Percentiles rank a stretch among this genome's conserved stretches.
These are phyloP conservation scores for Lerista edwardsae DNA, from an alignment of 2,797 vertebrate species.

Conservation along the genomic window DNA sequence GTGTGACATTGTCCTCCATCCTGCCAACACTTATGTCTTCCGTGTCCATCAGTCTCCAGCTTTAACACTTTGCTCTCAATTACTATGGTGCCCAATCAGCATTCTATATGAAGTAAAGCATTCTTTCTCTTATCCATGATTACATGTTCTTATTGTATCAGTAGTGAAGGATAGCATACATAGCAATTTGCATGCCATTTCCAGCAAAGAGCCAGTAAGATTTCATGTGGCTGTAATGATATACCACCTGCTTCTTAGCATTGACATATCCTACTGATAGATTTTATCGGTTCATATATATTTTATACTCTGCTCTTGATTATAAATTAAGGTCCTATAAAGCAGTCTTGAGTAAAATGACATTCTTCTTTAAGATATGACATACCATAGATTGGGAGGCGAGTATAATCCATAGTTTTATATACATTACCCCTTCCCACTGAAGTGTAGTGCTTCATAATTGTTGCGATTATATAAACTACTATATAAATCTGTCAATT, in stretches of 20 bases:
- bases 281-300: neutral
- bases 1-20: neutral
- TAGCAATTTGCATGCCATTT: neutral
- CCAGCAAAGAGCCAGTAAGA: neutral
- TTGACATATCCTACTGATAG: neutral
- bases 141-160: neutral
- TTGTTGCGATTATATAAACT: constrained; percentile 1
- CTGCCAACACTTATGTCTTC: neutral
- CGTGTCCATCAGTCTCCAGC: neutral
- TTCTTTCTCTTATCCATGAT: neutral
- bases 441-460: neutral
- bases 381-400: neutral
- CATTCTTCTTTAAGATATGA: constrained; percentile 9
- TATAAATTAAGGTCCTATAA: neutral
- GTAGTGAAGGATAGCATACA: neutral
- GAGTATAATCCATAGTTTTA: neutral
- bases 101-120: neutral
- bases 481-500: neutral
- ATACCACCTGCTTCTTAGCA: neutral
- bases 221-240: neutral
- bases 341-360: neutral
- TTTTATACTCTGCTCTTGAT: neutral
- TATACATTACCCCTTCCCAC: neutral
- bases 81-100: neutral
- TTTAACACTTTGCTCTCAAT: neutral